Percentiles rank a stretch among this genome's conserved stretches.
These are phyloP conservation scores for Ranitomeya variabilis DNA, from an alignment of 2,113 vertebrate species.

Conservation along the genomic window DNA sequence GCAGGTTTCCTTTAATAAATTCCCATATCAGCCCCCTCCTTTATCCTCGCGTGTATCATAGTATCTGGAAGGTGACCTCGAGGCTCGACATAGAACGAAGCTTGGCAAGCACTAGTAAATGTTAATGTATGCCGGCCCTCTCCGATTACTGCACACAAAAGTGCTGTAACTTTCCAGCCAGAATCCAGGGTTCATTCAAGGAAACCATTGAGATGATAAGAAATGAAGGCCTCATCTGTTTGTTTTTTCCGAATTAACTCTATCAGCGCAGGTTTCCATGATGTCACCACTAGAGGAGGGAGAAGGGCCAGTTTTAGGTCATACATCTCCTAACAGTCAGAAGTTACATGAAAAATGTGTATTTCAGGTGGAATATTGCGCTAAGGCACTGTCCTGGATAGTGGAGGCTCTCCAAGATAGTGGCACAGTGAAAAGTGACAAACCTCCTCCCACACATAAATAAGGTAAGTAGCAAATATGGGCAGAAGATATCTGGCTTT, in stretches of 20 bases:
- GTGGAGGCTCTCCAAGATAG: conserved; percentile 74
- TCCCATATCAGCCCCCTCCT: background rate
- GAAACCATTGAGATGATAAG: conserved; percentile 1
- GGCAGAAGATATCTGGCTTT: background rate
- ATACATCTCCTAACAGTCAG: background rate
- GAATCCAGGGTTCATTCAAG: background rate
- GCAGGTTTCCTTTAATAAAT: background rate
- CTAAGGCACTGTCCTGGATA: conserved; percentile 78
- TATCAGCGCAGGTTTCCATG: background rate
- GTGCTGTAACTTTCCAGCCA: conserved; percentile 25
- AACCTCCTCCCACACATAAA: conserved; percentile 66
- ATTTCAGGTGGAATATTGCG: conserved; percentile 79
- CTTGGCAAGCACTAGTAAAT: background rate
- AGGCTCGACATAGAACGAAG: background rate
- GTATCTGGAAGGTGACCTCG: conserved; percentile 24
- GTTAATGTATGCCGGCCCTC: background rate
- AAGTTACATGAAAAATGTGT: background rate
- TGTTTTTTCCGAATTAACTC: background rate
- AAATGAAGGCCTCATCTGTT: background rate
- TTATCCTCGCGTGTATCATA: background rate
- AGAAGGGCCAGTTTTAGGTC: background rate
- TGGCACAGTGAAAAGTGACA: conserved; percentile 63
- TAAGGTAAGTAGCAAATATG: conserved; percentile 61
- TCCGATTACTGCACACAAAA: conserved; percentile 18
- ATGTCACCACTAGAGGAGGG: background rate